Conservation (phyloP, 2,888 invertebrate species). For the Elegia similella region DNA sequence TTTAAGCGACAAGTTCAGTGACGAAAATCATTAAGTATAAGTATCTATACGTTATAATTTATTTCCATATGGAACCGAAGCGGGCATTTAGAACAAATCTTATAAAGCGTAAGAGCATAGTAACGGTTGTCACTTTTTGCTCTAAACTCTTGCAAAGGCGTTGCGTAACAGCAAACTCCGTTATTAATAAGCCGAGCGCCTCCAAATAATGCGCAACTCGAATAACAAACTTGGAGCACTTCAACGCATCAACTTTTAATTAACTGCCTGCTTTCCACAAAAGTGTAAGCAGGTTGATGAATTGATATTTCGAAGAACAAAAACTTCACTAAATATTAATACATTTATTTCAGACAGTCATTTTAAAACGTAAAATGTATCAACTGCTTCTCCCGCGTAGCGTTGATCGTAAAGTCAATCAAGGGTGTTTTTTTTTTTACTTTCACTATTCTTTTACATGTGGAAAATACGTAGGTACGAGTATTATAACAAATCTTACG, state of each 20-base stretch:
- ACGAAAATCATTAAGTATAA: too few species aligned
- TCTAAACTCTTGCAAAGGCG: slow-evolving; percentile 16
- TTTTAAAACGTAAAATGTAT: not conserved
- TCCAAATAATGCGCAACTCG: slow-evolving; percentile 32
- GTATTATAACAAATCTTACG: too few species aligned
- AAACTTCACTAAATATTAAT: not conserved
- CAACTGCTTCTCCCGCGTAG: not conserved
- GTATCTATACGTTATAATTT: too few species aligned
- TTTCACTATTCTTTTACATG: too few species aligned
- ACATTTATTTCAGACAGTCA: too few species aligned
- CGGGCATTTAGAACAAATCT: not conserved
- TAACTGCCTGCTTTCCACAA: slow-evolving; percentile 24
- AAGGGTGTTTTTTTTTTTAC: too few species aligned
- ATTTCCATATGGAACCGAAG: too few species aligned
- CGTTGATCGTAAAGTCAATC: too few species aligned
- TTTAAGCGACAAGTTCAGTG: too few species aligned
- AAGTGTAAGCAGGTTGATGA: not conserved
- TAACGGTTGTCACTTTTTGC: slow-evolving; percentile 7
- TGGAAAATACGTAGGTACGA: too few species aligned
- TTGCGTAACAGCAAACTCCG: slow-evolving; percentile 15
- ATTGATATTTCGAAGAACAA: not conserved
- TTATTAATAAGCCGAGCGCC: slow-evolving; percentile 3
- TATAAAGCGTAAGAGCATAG: not conserved
- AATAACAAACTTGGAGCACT: not conserved
- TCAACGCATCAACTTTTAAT: slow-evolving; percentile 39